Conservation (phyloP, 2,113 vertebrate genomes). For the Falco punctatus region DNA sequence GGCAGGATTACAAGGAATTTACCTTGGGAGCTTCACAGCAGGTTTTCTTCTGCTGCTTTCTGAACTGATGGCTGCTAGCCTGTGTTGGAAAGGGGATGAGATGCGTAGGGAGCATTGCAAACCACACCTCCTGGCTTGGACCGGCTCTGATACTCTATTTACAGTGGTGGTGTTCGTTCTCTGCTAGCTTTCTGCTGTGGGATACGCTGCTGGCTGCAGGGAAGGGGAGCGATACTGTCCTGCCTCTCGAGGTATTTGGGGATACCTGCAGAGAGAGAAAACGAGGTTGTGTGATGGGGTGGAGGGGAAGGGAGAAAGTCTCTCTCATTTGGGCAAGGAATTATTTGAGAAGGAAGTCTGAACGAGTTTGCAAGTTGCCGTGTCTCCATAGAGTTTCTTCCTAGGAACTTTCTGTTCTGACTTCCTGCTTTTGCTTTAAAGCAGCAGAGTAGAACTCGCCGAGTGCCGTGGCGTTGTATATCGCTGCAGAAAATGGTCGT, state of each 20-base stretch:
- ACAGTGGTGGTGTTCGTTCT: not conserved
- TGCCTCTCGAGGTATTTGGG: not conserved
- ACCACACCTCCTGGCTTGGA: slow-evolving; percentile 46
- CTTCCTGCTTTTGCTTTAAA: slow-evolving; percentile 36
- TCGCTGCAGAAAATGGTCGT: not conserved
- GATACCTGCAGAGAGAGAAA: not conserved
- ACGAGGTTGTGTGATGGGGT: not conserved
- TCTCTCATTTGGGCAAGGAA: not conserved
- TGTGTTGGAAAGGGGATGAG: not conserved
- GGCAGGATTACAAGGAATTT: not conserved
- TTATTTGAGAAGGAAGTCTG: not conserved
- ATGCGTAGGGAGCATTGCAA: not conserved
- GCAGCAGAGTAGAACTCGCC: not conserved
- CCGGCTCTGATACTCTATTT: not conserved
- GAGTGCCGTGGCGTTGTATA: not conserved
- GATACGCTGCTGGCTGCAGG: not conserved
- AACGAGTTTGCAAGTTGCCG: not conserved
- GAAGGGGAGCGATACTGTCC: not conserved
- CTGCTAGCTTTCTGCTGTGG: not conserved
- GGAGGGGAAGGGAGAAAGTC: not conserved
- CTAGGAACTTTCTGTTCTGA: not conserved
- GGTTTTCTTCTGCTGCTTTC: not conserved
- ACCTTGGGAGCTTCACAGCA: not conserved
- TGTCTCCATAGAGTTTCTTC: not conserved
- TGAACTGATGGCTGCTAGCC: not conserved